Base-by-base conservation (phyloP, 2,888 invertebrate species). In the Polydrusus cervinus region DNA sequence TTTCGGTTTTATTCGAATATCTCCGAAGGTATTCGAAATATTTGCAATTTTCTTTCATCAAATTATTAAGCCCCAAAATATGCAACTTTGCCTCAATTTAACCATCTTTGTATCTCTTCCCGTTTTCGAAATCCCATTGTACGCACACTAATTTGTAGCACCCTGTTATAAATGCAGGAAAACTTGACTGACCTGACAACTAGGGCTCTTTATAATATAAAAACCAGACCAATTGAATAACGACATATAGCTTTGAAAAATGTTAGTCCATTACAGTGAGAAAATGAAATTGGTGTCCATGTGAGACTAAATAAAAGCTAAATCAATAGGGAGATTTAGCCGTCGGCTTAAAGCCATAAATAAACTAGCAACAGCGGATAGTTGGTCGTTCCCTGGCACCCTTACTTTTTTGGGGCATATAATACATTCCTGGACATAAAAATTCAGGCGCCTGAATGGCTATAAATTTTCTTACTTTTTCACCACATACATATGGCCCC, bases 401-500 rank as follows among this genome's bases (percentile, higher is more conserved):
- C 57, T 47, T 65, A 51, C 51, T 47, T 65, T 65, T 65, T 65
- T 38, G 14, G 65, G 34, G 49, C 11, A 51, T 51, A 47, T 65
- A 65, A 65, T 65, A 47, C 65, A 65, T 51, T 49, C 65, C 49
- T 65, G 65, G 65, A 65, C 65, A 65, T 65, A 65, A 65, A 65
- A 65, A 65, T 65, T 65, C 65, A 47, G 65, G 65, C 65, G 65
- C 65, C 65, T 65, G 49, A 51, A 65, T 38, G 65, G 34, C 65
- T 51, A 65, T 65, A 65, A 65, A 65, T 65, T 65, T 49, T 51
- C 57, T 60, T 60, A 60, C 34, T 60, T 60, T 57, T 60, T 60
- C n/a, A 16, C 38, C 10, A 60, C 57, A 60, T 60, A 34, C 55
- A 57, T 34, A 60, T 60, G 57, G 57, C 38, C 38, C 38, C 3